Evolutionary conservation across 1,140 invertebrate genomes (phyloP), one percentile per base, ranked within the genome.

Genomic region (Tetraneura akinire): DNA sequence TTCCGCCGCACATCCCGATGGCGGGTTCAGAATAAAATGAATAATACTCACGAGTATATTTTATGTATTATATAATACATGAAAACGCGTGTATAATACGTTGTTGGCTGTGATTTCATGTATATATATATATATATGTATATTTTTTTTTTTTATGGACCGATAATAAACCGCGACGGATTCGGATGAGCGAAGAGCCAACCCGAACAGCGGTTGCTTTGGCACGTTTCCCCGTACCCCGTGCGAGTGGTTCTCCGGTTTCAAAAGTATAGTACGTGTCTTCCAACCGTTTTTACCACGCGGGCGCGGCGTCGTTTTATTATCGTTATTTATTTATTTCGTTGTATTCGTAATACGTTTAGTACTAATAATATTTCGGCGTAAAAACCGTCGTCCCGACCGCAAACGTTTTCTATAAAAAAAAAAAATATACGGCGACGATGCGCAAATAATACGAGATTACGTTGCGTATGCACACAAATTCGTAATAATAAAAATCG

Each of bases 121-220:
- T n/a, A n/a, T n/a, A n/a, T n/a, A n/a, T n/a, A n/a, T n/a, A n/a
- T n/a, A n/a, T n/a, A n/a, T n/a, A n/a, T n/a, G n/a, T n/a, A n/a
- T n/a, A n/a, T n/a, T n/a, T 74, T 21, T 32, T 32, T 10, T 74
- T 74, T 74, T 76, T 62, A 78, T 47, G 55, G 74, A 26, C 74
- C 74, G 74, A 78, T 62, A 78, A 78, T 60, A 78, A 78, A 78
- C 74, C 74, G 74, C 74, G 42, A 78, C 74, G 74, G 74, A 62
- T 62, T 60, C 55, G 55, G 74, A 78, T 45, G 73, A 74, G 71
- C 71, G 71, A 45, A 76, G 53, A 76, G 55, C 73, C 73, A 45
- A 76, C 55, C 53, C 73, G 73, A 45, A 23, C 73, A 53, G 42
- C 73, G 53, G 53, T 14, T 37, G 55, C 55, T 23, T 60, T 62